Evolutionary conservation across 1,140 invertebrate species (phyloP).

Genomic region (Diorhabda sublineata): DNA sequence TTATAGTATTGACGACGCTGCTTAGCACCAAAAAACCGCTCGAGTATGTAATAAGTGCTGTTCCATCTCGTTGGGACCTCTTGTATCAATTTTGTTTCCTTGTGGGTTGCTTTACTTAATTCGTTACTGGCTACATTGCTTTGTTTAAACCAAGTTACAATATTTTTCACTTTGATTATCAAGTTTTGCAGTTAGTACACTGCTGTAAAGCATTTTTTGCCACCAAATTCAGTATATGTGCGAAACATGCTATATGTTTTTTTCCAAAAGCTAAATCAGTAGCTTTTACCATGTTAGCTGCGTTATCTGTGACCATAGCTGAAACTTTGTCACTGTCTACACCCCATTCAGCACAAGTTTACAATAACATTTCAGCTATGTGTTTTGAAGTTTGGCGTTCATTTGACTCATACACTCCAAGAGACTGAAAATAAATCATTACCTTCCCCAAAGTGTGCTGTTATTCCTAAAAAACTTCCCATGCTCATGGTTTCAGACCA

Average conservation of each 20-base stretch:
- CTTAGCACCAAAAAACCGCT: no score
- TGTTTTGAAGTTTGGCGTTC: constrained; percentile 40
- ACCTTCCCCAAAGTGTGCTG: not conserved
- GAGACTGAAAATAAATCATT: constrained; percentile 26
- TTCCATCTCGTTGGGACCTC: no score
- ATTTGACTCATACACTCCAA: constrained; percentile 38
- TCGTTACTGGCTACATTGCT: constrained; percentile 42
- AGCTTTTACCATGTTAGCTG: constrained; percentile 46
- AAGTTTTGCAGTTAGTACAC: constrained; percentile 19
- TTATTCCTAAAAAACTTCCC: no score
- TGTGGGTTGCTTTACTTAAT: constrained; percentile 32
- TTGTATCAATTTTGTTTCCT: no score
- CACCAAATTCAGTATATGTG: constrained; percentile 48
- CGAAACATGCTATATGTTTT: constrained; percentile 47
- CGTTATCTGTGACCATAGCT: constrained; percentile 47
- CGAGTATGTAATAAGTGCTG: no score
- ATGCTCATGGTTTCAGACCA: no score
- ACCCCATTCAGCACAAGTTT: constrained; percentile 43
- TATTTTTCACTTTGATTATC: constrained; percentile 41
- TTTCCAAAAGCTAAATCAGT: constrained; percentile 44
- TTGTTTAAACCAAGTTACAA: constrained; percentile 46
- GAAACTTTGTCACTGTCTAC: constrained; percentile 44
- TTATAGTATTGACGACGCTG: constrained; percentile 30
- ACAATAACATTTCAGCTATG: constrained; percentile 35
- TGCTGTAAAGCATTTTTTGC: constrained; percentile 29